Evolutionary conservation across 2,888 invertebrate species (phyloP).

Genomic region (Amblyjoppa proteus): DNA sequence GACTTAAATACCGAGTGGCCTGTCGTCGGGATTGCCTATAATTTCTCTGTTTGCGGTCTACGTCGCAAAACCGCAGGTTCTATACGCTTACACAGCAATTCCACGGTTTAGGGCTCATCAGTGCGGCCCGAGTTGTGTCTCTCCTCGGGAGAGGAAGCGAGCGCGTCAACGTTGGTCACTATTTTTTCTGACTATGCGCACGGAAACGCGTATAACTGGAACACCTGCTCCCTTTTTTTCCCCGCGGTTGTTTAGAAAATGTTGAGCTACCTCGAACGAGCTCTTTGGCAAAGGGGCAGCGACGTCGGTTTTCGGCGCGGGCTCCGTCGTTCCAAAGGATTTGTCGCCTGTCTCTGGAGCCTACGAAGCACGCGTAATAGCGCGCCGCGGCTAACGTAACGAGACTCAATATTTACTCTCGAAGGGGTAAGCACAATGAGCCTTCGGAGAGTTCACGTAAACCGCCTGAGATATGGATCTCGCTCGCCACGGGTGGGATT

Average conservation of each 20-base stretch:
- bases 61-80: constrained; percentile 58
- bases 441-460: constrained; percentile 63
- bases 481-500: constrained; percentile 67
- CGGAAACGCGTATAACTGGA: constrained; percentile 39
- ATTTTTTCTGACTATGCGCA: constrained; percentile 27
- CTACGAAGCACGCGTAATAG: constrained; percentile 50
- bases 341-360: constrained; percentile 40
- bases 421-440: constrained; percentile 70
- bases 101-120: constrained; percentile 43
- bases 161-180: constrained; percentile 38
- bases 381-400: constrained; percentile 70
- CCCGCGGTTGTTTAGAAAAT: constrained; percentile 35
- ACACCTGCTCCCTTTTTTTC: constrained; percentile 49
- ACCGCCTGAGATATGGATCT: constrained; percentile 74
- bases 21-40: constrained; percentile 65
- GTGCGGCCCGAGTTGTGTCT: constrained; percentile 23
- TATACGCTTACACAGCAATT: constrained; percentile 42
- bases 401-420: constrained; percentile 80
- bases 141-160: constrained; percentile 8
- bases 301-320: constrained; percentile 13
- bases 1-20: constrained; percentile 63
- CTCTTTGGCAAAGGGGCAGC: constrained; percentile 12
- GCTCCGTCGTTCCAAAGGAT: constrained; percentile 26
- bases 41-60: constrained; percentile 70
- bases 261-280: constrained; percentile 36